These are phyloP conservation scores for Bufo bufo DNA, from an alignment of 2,113 vertebrate species.

Conservation along the genomic window DNA sequence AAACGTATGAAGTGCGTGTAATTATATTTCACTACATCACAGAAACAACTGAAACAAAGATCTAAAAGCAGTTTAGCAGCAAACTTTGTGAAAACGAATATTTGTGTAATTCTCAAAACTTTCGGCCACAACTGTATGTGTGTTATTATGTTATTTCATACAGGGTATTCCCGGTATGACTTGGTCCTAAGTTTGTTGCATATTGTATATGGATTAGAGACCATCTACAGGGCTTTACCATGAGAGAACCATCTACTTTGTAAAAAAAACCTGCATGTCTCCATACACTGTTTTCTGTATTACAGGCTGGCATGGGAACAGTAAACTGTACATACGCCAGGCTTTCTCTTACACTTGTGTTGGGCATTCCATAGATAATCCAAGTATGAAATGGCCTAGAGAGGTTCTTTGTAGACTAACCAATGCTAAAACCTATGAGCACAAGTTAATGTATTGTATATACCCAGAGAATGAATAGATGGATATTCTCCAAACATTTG, in stretches of 20 bases:
- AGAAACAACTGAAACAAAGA: no score
- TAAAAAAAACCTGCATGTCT: not conserved
- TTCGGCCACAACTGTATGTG: no score
- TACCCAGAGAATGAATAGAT: constrained; percentile 16
- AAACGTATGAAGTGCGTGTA: no score
- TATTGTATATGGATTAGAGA: not conserved
- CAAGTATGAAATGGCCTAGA: constrained; percentile 33
- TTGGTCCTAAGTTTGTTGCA: not conserved
- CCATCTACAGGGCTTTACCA: not conserved
- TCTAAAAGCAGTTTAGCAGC: no score
- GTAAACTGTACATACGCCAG: constrained; percentile 25
- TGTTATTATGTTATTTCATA: no score
- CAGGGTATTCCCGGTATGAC: not conserved
- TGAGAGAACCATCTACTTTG: constrained; percentile 19
- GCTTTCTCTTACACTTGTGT: constrained; percentile 37
- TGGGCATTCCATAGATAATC: constrained; percentile 41
- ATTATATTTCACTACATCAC: no score
- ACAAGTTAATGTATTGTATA: constrained; percentile 23
- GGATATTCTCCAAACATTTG: constrained; percentile 35
- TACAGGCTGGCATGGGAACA: constrained; percentile 27
- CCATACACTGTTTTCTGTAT: constrained; percentile 6
- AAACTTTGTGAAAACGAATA: no score
- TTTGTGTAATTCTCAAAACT: no score
- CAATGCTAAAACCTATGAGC: constrained; percentile 24
- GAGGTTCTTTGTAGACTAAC: constrained; percentile 41